A percentile compares a stretch with the other conserved stretches of the same genome.
Conservation (phyloP, 2,113 vertebrate genomes). For the Sceloporus tristichus region DNA sequence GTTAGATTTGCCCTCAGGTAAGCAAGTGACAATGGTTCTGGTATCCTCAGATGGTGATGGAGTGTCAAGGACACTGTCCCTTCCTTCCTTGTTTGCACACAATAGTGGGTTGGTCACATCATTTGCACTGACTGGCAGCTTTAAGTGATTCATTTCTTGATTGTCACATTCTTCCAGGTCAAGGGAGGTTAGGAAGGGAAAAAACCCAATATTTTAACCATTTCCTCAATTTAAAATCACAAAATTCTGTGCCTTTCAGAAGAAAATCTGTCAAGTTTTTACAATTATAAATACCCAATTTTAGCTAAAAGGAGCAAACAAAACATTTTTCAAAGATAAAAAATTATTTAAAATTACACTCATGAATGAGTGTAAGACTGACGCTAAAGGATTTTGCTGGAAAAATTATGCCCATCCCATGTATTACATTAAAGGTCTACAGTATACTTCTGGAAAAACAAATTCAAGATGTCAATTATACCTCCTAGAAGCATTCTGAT, state of each 20-base stretch:
- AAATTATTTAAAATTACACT: background rate
- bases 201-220: background rate
- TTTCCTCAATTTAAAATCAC: constrained; percentile 8
- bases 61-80: constrained; percentile 62
- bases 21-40: constrained; percentile 68
- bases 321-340: background rate
- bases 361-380: background rate
- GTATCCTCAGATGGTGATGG: constrained; percentile 68
- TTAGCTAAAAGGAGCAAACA: background rate
- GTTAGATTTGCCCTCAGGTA: constrained; percentile 54
- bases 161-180: constrained; percentile 84
- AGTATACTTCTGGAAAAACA: background rate
- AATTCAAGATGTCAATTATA: constrained; percentile 33
- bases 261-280: background rate
- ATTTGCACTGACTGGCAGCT: constrained; percentile 82
- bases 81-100: constrained; percentile 71
- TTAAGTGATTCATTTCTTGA: constrained; percentile 76
- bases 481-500: constrained; percentile 88
- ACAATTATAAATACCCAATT: too few relatives aligned
- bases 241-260: background rate
- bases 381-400: background rate
- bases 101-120: constrained; percentile 81
- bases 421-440: background rate
- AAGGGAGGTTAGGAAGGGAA: constrained; percentile 15
- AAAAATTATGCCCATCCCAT: background rate